phyloP scores from a whole-genome alignment of 2,113 vertebrate species.

The Peromyscus maniculatus region DNA sequence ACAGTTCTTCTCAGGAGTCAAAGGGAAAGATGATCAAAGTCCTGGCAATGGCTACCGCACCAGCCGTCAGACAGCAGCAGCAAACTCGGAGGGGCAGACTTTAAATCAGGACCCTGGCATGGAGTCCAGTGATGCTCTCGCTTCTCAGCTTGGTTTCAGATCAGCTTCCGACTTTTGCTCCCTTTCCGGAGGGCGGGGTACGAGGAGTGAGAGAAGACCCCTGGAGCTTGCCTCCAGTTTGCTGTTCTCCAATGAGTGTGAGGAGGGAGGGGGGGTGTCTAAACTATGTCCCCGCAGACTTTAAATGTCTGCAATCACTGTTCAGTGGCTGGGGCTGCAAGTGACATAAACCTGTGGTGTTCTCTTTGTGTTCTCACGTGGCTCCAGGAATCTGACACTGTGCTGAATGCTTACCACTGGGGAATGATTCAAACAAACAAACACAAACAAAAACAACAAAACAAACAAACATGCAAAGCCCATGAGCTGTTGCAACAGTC shows the following conservation, averaged over 20 bases:
- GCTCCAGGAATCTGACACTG: neutral
- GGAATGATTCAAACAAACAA: neutral
- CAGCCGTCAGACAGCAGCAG: neutral
- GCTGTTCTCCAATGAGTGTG: neutral
- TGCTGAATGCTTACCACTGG: neutral
- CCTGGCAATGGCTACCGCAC: neutral
- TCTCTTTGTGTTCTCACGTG: neutral
- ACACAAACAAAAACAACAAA: neutral
- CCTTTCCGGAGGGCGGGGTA: accelerated
- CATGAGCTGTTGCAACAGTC: neutral
- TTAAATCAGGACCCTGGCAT: neutral
- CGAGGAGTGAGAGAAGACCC: neutral
- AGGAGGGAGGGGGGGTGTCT: constrained; percentile 29
- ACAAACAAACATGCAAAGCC: neutral
- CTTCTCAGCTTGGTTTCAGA: neutral
- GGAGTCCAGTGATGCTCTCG: neutral
- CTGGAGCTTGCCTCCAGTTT: neutral
- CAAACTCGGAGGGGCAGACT: neutral
- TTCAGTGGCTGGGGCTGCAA: constrained; percentile 1
- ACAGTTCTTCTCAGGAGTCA: constrained; percentile 7
- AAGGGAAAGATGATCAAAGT: neutral
- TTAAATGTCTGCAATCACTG: constrained; percentile 23
- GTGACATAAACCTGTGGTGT: constrained; percentile 32
- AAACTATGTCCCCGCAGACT: neutral
- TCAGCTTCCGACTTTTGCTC: neutral